These are phyloP conservation scores for Columba livia DNA, from an alignment of 2,113 vertebrate genomes.

Conservation along the genomic window DNA sequence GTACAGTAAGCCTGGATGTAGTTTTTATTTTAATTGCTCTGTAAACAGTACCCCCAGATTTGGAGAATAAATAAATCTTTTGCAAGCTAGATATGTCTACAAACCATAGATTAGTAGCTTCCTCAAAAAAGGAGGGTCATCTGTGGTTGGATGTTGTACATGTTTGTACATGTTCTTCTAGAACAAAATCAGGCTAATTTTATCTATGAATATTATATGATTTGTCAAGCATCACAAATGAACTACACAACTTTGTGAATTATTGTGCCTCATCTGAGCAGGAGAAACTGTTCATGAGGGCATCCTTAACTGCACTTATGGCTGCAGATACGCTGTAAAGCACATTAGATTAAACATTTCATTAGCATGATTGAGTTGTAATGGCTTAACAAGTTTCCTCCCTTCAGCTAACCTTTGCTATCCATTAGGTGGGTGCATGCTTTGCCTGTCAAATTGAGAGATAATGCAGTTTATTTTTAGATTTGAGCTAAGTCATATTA, in stretches of 20 bases:
- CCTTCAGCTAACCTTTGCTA: slow-evolving; percentile 37
- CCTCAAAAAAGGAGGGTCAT: background rate
- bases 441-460: slow-evolving; percentile 20
- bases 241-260: background rate
- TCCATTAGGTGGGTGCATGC: slow-evolving; percentile 12
- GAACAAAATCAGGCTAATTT: background rate
- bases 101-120: background rate
- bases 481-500: background rate
- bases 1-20: background rate
- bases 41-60: background rate
- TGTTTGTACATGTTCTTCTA: background rate
- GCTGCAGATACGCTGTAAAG: background rate
- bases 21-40: background rate
- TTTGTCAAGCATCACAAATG: background rate
- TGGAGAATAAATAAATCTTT: background rate
- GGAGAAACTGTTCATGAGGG: background rate
- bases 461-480: slow-evolving; percentile 10
- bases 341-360: slow-evolving; percentile 22
- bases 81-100: background rate
- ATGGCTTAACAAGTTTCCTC: slow-evolving; percentile 43
- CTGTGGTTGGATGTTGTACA: background rate
- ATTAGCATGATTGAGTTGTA: slow-evolving; percentile 42
- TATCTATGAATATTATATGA: background rate
- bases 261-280: background rate
- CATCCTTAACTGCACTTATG: background rate